Evolutionary conservation across 2,888 invertebrate species (phyloP).

Genomic region (Cheilosia vulpina): DNA sequence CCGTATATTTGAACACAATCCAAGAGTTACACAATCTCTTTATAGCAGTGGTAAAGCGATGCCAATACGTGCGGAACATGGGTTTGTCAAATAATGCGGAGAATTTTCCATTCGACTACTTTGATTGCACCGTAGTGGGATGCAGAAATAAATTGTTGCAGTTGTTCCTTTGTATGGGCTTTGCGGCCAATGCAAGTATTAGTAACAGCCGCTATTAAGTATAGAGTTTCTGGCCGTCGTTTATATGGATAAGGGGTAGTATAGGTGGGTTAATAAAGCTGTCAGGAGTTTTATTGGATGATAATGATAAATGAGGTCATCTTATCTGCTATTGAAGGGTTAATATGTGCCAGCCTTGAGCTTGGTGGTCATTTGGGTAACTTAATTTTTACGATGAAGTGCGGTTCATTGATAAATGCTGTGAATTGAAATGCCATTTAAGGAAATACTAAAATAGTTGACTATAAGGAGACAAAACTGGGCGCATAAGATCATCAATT

Average conservation of each 20-base stretch:
- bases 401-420: too few species aligned
- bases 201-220: not conserved
- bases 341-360: not conserved
- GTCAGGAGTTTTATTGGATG: conserved; percentile 30
- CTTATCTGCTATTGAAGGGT: not conserved
- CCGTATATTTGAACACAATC: conserved; percentile 53
- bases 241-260: not conserved
- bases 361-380: too few species aligned
- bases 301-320: conserved; percentile 4
- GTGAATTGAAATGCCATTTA: too few species aligned
- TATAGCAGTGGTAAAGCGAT: conserved; percentile 6
- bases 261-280: conserved; percentile 41
- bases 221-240: conserved; percentile 17
- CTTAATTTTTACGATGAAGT: too few species aligned
- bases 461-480: too few species aligned
- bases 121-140: conserved; percentile 18
- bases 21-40: conserved; percentile 67
- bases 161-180: not conserved
- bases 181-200: conserved; percentile 8
- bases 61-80: conserved; percentile 28
- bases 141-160: conserved; percentile 6
- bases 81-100: not conserved
- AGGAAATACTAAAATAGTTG: too few species aligned
- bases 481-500: too few species aligned
- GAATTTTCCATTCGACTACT: conserved; percentile 1